Evolutionary conservation across 2,888 invertebrate genomes (phyloP).

Genomic region (Frankliniella fusca): DNA sequence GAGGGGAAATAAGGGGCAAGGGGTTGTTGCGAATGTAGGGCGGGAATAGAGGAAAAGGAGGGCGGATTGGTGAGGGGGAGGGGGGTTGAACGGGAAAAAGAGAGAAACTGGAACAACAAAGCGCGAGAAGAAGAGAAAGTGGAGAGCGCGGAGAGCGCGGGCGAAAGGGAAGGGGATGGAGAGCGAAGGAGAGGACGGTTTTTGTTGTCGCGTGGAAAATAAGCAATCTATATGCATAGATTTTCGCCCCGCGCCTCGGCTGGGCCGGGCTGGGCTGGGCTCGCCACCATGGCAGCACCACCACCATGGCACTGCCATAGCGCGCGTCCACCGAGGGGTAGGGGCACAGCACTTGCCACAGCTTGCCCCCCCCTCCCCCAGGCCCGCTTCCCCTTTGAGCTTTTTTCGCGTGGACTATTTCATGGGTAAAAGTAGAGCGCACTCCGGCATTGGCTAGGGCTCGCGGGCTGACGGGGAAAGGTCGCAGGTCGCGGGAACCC

Average conservation of each 20-base stretch:
- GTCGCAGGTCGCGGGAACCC: too few relatives aligned
- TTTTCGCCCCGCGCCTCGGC: conserved; percentile 39
- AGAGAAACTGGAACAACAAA: too few relatives aligned
- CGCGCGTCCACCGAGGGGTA: neutral
- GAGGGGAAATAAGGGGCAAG: neutral
- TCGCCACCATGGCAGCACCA: neutral
- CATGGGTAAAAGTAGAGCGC: neutral
- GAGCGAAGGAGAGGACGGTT: conserved; percentile 18
- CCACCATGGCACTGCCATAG: neutral
- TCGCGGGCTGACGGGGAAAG: too few relatives aligned
- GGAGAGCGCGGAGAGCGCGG: neutral
- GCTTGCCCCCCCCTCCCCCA: neutral
- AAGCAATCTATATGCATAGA: conserved; percentile 56
- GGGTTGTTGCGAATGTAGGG: too few relatives aligned
- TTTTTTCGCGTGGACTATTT: neutral
- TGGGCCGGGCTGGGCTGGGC: neutral
- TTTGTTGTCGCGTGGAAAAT: conserved; percentile 45
- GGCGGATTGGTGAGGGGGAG: neutral
- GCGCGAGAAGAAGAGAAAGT: neutral
- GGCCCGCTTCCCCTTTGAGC: neutral
- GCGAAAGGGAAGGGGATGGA: neutral
- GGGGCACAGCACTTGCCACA: neutral
- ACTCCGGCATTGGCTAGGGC: neutral
- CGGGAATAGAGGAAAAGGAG: too few relatives aligned
- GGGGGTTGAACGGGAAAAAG: too few relatives aligned